phyloP scores from a whole-genome alignment of 23 tunicate genomes.

The Pegea sp. region DNA sequence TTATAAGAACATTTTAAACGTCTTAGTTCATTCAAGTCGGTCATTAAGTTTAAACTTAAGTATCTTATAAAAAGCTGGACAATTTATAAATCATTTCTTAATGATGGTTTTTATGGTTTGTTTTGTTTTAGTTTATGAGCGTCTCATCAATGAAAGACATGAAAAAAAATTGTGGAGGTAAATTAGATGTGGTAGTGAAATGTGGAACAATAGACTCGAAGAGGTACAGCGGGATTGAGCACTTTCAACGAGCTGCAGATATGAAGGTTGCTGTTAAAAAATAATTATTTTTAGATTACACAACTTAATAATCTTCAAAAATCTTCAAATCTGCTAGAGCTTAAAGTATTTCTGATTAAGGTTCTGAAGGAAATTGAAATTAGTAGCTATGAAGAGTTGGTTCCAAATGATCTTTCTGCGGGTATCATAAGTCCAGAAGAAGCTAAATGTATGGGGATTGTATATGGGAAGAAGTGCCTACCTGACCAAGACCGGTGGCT shows the following conservation, averaged over 20 bases:
- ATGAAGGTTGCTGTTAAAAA: constrained; percentile 66
- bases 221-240: constrained; percentile 60
- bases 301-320: background rate
- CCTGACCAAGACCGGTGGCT: constrained; percentile 94
- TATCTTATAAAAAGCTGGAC: no score
- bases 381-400: constrained; percentile 50
- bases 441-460: constrained; percentile 72
- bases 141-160: constrained; percentile 62
- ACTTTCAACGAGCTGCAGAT: constrained; percentile 87
- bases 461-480: constrained; percentile 92
- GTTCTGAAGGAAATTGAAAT: constrained; percentile 31
- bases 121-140: constrained; percentile 38
- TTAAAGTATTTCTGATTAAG: constrained; percentile 9
- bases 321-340: background rate
- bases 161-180: constrained; percentile 32
- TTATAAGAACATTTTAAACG: no score
- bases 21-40: no score
- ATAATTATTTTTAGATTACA: no score
- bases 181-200: constrained; percentile 50
- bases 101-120: no score
- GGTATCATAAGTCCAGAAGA: constrained; percentile 60
- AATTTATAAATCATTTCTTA: no score
- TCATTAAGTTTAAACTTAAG: no score
- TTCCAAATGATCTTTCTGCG: constrained; percentile 55
- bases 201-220: constrained; percentile 81